A percentile compares a stretch with the other conserved stretches of the same genome.
Conservation (phyloP, 1,140 invertebrate species). For the Mylabris phalerata region DNA sequence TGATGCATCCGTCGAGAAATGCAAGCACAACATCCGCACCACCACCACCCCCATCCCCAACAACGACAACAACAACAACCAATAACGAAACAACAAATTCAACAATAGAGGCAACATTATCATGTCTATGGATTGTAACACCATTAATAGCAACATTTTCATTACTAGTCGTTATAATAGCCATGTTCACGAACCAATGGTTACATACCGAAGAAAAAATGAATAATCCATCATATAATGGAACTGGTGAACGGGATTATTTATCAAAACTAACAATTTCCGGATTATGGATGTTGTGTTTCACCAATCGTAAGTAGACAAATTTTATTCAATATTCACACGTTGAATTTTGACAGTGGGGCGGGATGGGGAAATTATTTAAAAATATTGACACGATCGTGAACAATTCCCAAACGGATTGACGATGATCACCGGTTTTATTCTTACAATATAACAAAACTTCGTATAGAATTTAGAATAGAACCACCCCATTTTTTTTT, state of each 20-base stretch:
- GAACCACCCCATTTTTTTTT: no score
- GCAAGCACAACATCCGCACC: constrained; percentile 4
- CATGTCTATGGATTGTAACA: constrained; percentile 57
- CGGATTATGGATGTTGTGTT: constrained; percentile 63
- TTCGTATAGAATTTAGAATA: no score
- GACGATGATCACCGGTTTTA: no score
- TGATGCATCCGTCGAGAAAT: constrained; percentile 17
- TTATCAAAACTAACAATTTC: constrained; percentile 61
- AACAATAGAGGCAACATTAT: constrained; percentile 48
- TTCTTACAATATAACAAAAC: no score
- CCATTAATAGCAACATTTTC: constrained; percentile 57
- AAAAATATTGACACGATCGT: no score
- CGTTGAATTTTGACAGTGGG: no score
- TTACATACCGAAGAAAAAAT: constrained; percentile 64
- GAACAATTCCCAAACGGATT: no score
- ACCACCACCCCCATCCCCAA: neutral
- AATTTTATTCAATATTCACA: no score
- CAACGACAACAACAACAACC: constrained; percentile 20
- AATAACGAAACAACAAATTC: no score
- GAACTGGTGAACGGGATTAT: constrained; percentile 53
- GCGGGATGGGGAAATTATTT: no score
- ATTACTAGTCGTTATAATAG: constrained; percentile 54
- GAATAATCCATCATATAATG: constrained; percentile 57
- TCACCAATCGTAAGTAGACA: constrained; percentile 58
- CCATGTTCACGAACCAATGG: constrained; percentile 63